Evolutionary conservation across 2,113 vertebrate species (phyloP).

Genomic region (Chloropsis hardwickii): DNA sequence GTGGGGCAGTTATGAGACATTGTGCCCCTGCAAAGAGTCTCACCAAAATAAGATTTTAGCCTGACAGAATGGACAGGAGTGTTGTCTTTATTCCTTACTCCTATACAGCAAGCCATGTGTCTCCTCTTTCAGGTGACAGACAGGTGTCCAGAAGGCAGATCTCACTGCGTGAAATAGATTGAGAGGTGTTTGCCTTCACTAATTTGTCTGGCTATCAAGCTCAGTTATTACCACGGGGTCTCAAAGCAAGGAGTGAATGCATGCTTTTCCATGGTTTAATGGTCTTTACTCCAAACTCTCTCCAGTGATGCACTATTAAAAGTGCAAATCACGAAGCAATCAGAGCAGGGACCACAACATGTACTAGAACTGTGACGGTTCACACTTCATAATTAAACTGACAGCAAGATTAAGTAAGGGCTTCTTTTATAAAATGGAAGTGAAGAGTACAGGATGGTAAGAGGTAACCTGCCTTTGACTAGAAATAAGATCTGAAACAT

Average conservation of each 20-base stretch:
- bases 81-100: neutral
- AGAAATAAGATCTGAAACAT: neutral
- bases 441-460: neutral
- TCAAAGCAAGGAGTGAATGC: neutral
- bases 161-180: neutral
- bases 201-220: neutral
- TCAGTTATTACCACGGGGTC: neutral
- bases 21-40: neutral
- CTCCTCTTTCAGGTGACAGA: neutral
- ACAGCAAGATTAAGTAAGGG: neutral
- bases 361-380: neutral
- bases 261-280: neutral
- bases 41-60: neutral
- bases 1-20: neutral
- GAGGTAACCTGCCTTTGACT: neutral
- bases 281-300: neutral
- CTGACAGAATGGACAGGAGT: neutral
- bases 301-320: neutral
- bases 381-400: constrained; percentile 22
- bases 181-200: neutral
- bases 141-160: neutral
- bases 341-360: neutral
- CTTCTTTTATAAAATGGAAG: neutral
- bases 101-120: neutral
- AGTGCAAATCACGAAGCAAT: neutral